Evolutionary conservation across 1,140 invertebrate genomes (phyloP).

Genomic region (Procambarus virginalis): DNA sequence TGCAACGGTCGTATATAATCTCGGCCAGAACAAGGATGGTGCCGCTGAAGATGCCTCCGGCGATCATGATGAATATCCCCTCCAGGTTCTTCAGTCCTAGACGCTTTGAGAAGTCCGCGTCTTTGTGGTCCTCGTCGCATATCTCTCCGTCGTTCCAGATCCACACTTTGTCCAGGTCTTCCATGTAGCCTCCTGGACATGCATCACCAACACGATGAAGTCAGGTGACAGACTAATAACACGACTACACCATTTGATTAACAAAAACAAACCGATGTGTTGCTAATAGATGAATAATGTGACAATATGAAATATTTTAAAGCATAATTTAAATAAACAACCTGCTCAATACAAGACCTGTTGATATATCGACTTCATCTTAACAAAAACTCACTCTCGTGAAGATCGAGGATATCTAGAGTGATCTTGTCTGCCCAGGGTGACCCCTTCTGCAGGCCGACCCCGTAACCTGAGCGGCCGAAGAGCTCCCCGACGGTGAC

Average conservation of each 20-base stretch:
- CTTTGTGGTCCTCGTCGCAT: conserved; percentile 92
- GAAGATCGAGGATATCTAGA: conserved; percentile 93
- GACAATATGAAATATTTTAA: too few relatives aligned
- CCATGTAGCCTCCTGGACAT: conserved; percentile 95
- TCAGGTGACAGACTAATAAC: too few relatives aligned
- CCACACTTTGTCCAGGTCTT: conserved; percentile 95
- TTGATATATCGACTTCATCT: too few relatives aligned
- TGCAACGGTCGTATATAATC: conserved; percentile 97
- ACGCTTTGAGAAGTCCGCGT: conserved; percentile 97
- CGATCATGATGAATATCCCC: conserved; percentile 96
- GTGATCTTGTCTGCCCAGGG: conserved; percentile 96
- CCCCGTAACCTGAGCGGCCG: conserved; percentile 96
- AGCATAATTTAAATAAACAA: too few relatives aligned
- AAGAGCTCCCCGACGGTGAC: conserved; percentile 98
- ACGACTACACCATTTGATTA: too few relatives aligned
- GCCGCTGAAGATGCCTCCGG: conserved; percentile 89
- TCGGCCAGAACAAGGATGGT: conserved; percentile 96
- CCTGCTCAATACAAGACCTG: too few relatives aligned
- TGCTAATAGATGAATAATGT: too few relatives aligned
- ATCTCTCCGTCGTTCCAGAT: conserved; percentile 90
- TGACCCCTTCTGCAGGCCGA: conserved; percentile 94
- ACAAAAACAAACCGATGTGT: too few relatives aligned
- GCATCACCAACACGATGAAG: too few relatives aligned
- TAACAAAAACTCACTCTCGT: conserved; percentile 86
- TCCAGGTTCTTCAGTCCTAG: conserved; percentile 98